These are phyloP conservation scores for Perccottus glenii DNA, from an alignment of 2,113 vertebrate genomes.

Conservation along the genomic window DNA sequence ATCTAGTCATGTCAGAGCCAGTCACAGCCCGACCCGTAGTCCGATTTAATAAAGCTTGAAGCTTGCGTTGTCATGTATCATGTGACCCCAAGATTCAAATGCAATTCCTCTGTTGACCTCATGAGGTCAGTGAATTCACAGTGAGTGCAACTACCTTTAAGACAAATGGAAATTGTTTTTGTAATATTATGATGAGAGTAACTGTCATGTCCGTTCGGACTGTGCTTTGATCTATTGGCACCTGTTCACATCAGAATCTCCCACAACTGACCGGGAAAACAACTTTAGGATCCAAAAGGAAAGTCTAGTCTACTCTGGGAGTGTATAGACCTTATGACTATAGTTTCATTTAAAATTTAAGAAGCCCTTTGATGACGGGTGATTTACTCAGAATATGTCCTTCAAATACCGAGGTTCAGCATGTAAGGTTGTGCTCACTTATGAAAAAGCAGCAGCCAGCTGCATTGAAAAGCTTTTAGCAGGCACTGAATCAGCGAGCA, in stretches of 20 bases:
- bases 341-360: neutral
- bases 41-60: no score
- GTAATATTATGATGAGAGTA: no score
- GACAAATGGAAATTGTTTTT: neutral
- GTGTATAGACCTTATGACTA: neutral
- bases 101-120: neutral
- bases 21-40: no score
- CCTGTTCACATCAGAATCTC: no score
- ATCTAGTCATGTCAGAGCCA: neutral
- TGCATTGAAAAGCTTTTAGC: neutral
- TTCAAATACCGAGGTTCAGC: neutral
- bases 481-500: neutral
- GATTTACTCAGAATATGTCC: neutral
- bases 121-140: slow-evolving; percentile 9
- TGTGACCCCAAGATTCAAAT: neutral
- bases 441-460: slow-evolving; percentile 4
- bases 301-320: neutral
- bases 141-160: slow-evolving; percentile 28
- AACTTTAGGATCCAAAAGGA: no score
- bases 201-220: no score
- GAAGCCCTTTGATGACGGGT: neutral
- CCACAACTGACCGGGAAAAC: no score
- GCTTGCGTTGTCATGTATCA: no score
- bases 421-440: neutral
- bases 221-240: no score